A percentile compares a stretch with the other conserved stretches of the same genome.
Evolutionary conservation across 2,888 invertebrate species (phyloP).

Genomic region (Calliopum simillimum): DNA sequence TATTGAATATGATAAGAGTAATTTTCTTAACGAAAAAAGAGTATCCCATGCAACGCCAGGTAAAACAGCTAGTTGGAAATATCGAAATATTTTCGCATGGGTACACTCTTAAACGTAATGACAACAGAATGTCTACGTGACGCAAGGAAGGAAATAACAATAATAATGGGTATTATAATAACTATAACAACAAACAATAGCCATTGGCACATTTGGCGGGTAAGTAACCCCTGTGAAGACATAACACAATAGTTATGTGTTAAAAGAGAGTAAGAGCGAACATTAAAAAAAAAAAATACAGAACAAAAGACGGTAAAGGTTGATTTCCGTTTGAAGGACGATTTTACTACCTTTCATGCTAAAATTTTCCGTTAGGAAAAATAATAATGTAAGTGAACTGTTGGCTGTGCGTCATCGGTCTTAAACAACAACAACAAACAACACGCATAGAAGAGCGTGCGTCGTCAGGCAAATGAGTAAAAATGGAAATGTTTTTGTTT

Average conservation of each 20-base stretch:
- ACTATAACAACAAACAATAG: conserved; percentile 25
- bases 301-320: neutral
- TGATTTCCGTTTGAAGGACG: conserved; percentile 31
- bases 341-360: neutral
- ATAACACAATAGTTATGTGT: neutral
- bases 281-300: neutral
- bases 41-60: too few relatives aligned
- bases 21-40: too few relatives aligned
- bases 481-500: conserved; percentile 11
- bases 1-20: too few relatives aligned
- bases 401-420: conserved; percentile 20
- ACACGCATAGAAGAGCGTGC: too few relatives aligned
- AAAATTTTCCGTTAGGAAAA: conserved; percentile 17
- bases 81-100: neutral
- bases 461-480: too few relatives aligned
- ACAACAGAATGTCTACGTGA: conserved; percentile 52
- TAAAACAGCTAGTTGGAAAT: too few relatives aligned
- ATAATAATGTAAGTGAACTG: conserved; percentile 3
- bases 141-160: conserved; percentile 30
- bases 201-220: conserved; percentile 6
- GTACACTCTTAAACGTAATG: conserved; percentile 46
- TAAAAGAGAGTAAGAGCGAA: neutral
- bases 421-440: conserved; percentile 33
- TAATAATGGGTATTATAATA: conserved; percentile 30
- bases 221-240: conserved; percentile 14